These are phyloP conservation scores for Radopholus similis DNA, from an alignment of 1,140 invertebrate species.

Conservation along the genomic window DNA sequence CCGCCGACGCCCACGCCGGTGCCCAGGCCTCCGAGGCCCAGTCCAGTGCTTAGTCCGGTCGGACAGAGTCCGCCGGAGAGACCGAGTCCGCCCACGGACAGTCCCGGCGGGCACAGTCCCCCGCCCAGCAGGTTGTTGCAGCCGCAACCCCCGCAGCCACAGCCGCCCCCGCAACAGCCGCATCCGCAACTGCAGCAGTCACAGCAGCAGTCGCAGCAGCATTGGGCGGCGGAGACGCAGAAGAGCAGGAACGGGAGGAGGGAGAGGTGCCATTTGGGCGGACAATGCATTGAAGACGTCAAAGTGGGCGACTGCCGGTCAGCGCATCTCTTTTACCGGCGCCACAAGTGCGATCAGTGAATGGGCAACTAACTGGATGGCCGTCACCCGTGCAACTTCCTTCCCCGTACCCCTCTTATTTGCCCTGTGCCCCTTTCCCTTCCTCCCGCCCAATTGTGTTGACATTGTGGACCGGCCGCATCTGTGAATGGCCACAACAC, in stretches of 20 bases:
- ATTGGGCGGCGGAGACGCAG: background rate
- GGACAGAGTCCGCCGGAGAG: conserved; percentile 1
- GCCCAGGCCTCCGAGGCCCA: conserved; percentile 10
- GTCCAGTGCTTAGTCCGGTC: background rate
- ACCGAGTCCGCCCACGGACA: conserved; percentile 1
- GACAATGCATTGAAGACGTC: too few relatives aligned
- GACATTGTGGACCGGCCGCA: too few relatives aligned
- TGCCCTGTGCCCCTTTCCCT: too few relatives aligned
- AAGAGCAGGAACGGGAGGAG: background rate
- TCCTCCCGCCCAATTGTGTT: too few relatives aligned
- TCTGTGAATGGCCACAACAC: too few relatives aligned
- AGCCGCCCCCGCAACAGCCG: background rate
- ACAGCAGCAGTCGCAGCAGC: background rate
- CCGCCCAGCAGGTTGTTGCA: too few relatives aligned
- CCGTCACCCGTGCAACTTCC: too few relatives aligned
- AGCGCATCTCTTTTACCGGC: too few relatives aligned
- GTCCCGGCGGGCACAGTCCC: conserved; percentile 8
- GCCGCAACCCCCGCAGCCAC: conserved; percentile 1
- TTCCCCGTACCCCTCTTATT: too few relatives aligned
- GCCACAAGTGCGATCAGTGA: too few relatives aligned
- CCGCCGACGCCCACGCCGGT: background rate
- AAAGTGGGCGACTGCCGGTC: too few relatives aligned
- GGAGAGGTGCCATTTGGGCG: background rate
- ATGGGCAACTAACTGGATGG: too few relatives aligned
- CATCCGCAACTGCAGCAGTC: background rate